Percentiles rank a stretch among this genome's conserved stretches.
Conservation (phyloP, 2,113 vertebrate genomes). For the Turnix velox region DNA sequence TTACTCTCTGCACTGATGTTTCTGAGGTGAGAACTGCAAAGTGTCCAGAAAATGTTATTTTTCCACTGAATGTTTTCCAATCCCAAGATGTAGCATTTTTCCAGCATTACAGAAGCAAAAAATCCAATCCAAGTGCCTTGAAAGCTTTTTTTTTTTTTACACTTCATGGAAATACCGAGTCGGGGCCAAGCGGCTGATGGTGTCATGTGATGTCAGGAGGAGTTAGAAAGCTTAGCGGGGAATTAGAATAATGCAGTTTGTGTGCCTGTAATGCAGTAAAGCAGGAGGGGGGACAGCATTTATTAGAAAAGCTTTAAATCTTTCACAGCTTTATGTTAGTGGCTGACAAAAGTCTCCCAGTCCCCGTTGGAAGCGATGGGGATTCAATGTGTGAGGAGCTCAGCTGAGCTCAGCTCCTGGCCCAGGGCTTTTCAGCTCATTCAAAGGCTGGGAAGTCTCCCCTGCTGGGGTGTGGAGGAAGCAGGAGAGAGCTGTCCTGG, state of each 20-base stretch:
- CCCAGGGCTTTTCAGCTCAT: neutral
- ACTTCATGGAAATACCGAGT: slow-evolving; percentile 58
- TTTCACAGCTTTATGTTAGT: neutral
- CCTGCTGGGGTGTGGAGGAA: neutral
- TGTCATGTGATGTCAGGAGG: slow-evolving; percentile 52
- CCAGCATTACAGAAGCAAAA: slow-evolving; percentile 60
- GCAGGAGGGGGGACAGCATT: neutral
- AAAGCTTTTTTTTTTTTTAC: slow-evolving; percentile 58
- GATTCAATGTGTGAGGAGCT: neutral
- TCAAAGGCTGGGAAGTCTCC: neutral
- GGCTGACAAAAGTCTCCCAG: neutral
- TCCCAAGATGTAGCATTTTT: slow-evolving; percentile 61
- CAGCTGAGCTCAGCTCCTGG: neutral
- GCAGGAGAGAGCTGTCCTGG: neutral
- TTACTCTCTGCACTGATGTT: slow-evolving; percentile 24
- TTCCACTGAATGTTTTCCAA: slow-evolving; percentile 11
- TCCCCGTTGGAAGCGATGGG: neutral
- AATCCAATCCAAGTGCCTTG: slow-evolving; percentile 50
- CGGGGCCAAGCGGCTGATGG: slow-evolving; percentile 60
- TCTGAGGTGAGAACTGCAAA: slow-evolving; percentile 51
- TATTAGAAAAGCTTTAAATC: slow-evolving; percentile 55
- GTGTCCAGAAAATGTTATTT: slow-evolving; percentile 24
- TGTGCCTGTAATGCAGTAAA: neutral
- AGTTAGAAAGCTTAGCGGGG: slow-evolving; percentile 53
- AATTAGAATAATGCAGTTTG: slow-evolving; percentile 50